Percentiles rank a stretch among this genome's conserved stretches.
These are phyloP conservation scores for Beris morrisii DNA, from an alignment of 2,888 invertebrate species.

Conservation along the genomic window DNA sequence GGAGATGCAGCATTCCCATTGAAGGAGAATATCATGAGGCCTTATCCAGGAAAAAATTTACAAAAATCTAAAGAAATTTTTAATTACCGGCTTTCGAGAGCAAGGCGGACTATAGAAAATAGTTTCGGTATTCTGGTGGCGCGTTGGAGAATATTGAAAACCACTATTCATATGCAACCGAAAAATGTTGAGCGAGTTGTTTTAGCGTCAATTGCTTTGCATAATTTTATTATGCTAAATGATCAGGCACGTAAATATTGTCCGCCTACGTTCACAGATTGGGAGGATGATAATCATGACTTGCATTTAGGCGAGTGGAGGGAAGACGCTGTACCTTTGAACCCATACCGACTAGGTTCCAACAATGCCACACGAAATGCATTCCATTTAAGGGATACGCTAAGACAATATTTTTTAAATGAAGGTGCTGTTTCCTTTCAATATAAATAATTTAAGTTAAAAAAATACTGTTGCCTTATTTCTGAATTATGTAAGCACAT, in stretches of 20 bases:
- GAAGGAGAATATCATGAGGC: not conserved
- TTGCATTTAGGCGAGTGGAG: not conserved
- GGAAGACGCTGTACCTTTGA: too few relatives aligned
- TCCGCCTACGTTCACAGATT: not conserved
- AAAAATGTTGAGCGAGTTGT: constrained; percentile 10
- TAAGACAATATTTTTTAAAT: too few relatives aligned
- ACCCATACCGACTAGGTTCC: too few relatives aligned
- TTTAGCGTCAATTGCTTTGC: not conserved
- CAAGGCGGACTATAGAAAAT: constrained; percentile 32
- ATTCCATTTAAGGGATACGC: too few relatives aligned
- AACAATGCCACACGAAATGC: too few relatives aligned
- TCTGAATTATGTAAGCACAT: too few relatives aligned
- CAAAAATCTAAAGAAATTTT: not conserved
- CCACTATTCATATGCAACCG: not conserved
- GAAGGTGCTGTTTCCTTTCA: too few relatives aligned
- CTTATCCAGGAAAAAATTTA: constrained; percentile 4
- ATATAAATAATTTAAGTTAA: too few relatives aligned
- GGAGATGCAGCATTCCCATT: not conserved
- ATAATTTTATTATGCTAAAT: constrained; percentile 20
- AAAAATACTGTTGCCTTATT: too few relatives aligned
- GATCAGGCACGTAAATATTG: not conserved
- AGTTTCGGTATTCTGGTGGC: constrained; percentile 39
- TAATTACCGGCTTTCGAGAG: constrained; percentile 36
- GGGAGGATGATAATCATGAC: not conserved
- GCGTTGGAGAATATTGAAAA: not conserved